These are phyloP conservation scores for Mixornis gularis DNA, from an alignment of 2,113 vertebrate genomes.

Conservation along the genomic window DNA sequence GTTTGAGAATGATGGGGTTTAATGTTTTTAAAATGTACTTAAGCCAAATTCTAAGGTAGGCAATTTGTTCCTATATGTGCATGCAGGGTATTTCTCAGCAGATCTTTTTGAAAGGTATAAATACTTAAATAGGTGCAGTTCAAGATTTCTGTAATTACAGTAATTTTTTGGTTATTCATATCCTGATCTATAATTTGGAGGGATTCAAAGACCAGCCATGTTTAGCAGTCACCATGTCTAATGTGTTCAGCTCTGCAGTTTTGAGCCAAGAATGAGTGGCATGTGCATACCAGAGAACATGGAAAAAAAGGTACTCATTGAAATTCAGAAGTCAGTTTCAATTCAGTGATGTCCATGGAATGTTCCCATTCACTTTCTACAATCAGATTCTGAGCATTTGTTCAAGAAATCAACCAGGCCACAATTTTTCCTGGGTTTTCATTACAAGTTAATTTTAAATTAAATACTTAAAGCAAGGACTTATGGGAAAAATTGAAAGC, in stretches of 20 bases:
- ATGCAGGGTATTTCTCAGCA: background rate
- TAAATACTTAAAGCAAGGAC: background rate
- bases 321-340: slow-evolving; percentile 16
- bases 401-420: background rate
- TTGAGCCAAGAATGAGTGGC: slow-evolving; percentile 38
- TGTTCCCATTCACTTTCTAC: background rate
- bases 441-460: background rate
- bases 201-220: background rate
- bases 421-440: background rate
- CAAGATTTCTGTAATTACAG: background rate
- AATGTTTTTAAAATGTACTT: background rate
- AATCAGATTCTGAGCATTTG: background rate
- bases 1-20: background rate
- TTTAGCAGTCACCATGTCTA: slow-evolving; percentile 18
- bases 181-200: background rate
- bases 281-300: slow-evolving; percentile 26
- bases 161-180: background rate
- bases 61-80: background rate
- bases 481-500: background rate
- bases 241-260: background rate
- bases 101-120: background rate
- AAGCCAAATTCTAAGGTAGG: background rate
- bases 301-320: background rate
- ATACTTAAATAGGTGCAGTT: background rate
- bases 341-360: background rate